Evolutionary conservation across 2,797 vertebrate genomes (phyloP), one percentile per base, ranked within the genome.

Genomic region (Pseudomugil gertrudae): DNA sequence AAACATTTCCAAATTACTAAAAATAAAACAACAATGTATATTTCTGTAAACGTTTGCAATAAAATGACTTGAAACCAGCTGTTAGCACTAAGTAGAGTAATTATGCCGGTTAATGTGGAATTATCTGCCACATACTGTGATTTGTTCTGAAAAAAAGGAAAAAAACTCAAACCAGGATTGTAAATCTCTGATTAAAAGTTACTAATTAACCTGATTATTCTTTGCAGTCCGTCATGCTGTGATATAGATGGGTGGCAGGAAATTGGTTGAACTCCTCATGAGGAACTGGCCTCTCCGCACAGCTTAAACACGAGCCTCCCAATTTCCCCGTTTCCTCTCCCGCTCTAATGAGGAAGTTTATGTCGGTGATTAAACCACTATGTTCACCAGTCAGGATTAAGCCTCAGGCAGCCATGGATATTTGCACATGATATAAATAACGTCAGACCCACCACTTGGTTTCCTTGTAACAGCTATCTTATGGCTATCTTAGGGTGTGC

Each of bases 271-370:
- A 81, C 85, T 84, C 80, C 83, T 83, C 53, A 32, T 1, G 59
- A 85, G 83, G 79, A 88, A 74, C 80, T 66, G 70, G 63, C 73
- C 76, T 84, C 80, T 83, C 58, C n/a, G 40, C 78, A 85, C 21
- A 61, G 63, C 69, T 85, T 83, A 81, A 88, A 78, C 72, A 27
- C 30, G 47, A 83, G 72, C 78, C 77, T 71, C 62, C 64, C 74
- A 87, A 89, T 87, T 83, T 83, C 74, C 83, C 62, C 1, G 11
- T 79, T 89, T 90, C 87, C 88, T 75, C 75, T 77, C 66, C 69
- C 36, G 14, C 47, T 63, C 71, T 90, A 90, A 91, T 84, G 86
- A 83, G 85, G 72, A 81, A 69, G 75, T 89, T 83, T 86, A 82
- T 83, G 84, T 61, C 74, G 5, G 5, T 84, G 81, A 90, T 91